Evolutionary conservation across 2,888 invertebrate species (phyloP), one percentile per base, ranked within the genome.

Genomic region (Anoplius nigerrimus): DNA sequence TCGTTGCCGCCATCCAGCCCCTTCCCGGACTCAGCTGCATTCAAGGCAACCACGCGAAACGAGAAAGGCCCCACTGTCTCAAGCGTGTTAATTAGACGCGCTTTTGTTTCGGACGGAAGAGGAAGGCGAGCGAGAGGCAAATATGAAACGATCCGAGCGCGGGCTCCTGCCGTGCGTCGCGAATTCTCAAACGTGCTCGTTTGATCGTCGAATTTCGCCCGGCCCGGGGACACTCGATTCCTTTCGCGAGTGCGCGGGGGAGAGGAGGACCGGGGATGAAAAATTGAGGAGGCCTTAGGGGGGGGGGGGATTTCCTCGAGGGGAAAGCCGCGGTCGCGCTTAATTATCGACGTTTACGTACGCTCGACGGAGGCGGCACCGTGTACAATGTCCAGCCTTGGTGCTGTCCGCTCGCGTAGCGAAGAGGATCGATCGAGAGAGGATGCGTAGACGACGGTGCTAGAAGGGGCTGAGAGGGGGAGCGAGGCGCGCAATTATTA

Each of bases 61-160:
- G 70, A 69, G 71, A 74, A 74, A 76, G 75, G 67, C 71, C 68
- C 68, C 75, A 73, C 76, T 79, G 82, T 85, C 86, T 84, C 84
- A 78, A 81, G 84, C 86, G 86, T 83, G 85, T 85, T 87, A 86
- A 87, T 87, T 86, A 86, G 86, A 83, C 81, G 75, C 74, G 84
- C 86, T 84, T 86, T 86, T 86, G 86, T 87, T 85, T 81, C 78
- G 66, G 64, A 72, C 11, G 48, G 16, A 48, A 48, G 80, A 83
- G 82, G 73, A 83, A 78, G 4, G 16, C 16, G 73, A 74, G 76
- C 75, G 82, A 84, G 81, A 80, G 81, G 84, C 84, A 86, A 86
- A 87, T 81, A 83, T 82, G 82, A 16, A 84, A 80, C 75, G 82
- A 80, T 79, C 66, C 77, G 70, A 57, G 57, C 66, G 52, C 71